Conservation (phyloP, 2,888 invertebrate species). For the Acanthosoma haemorrhoidale region DNA sequence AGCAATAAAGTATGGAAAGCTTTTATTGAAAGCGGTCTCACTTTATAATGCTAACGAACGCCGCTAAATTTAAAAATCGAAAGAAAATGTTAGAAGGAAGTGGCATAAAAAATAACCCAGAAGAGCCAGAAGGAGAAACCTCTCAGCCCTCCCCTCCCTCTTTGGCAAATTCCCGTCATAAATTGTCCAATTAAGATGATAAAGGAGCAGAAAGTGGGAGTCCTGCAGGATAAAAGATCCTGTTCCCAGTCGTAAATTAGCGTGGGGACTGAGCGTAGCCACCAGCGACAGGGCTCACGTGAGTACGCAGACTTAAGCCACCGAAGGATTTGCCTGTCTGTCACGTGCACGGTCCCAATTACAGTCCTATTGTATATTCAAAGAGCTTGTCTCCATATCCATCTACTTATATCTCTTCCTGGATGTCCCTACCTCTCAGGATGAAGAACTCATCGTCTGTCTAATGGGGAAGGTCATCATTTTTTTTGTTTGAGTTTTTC, state of each 20-base stretch:
- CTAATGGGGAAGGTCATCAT: too few relatives aligned
- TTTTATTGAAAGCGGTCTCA: too few relatives aligned
- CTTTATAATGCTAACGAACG: too few relatives aligned
- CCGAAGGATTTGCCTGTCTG: not conserved
- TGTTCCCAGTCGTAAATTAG: not conserved
- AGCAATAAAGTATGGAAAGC: too few relatives aligned
- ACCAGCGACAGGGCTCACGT: too few relatives aligned
- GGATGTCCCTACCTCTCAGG: too few relatives aligned
- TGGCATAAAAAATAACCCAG: not conserved
- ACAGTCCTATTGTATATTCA: too few relatives aligned
- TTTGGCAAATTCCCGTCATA: not conserved
- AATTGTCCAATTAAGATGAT: conserved; percentile 14
- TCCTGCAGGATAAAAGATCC: not conserved
- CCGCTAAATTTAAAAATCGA: not conserved
- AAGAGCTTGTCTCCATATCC: too few relatives aligned
- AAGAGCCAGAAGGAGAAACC: not conserved
- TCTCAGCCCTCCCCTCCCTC: not conserved
- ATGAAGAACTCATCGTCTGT: too few relatives aligned
- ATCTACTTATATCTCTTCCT: too few relatives aligned
- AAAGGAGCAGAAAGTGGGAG: not conserved
- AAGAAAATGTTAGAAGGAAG: not conserved
- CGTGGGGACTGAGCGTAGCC: too few relatives aligned
- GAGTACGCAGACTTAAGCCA: not conserved
- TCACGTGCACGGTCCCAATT: not conserved
- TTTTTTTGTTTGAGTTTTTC: too few relatives aligned